A percentile compares a stretch with the other conserved stretches of the same genome.
phyloP scores from a whole-genome alignment of 2,888 invertebrate species.

The Ophonus ardosiacus region DNA sequence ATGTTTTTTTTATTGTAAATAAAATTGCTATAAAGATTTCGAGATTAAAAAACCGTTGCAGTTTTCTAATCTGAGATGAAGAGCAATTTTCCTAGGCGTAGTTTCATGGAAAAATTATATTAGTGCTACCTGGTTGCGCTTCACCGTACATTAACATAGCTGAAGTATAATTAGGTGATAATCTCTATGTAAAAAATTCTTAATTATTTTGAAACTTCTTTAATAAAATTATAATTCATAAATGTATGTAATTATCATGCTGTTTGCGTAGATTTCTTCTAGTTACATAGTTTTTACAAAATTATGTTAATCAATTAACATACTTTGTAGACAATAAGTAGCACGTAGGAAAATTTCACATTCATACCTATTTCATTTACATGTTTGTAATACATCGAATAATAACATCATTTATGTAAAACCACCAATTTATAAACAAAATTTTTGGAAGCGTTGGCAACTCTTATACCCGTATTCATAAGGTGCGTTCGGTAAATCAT shows the following conservation, averaged over 20 bases:
- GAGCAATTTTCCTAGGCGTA: constrained; percentile 34
- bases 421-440: too few species aligned
- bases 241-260: constrained; percentile 38
- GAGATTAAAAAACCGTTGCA: background rate
- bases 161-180: constrained; percentile 46
- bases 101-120: constrained; percentile 49
- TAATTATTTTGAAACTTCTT: constrained; percentile 45
- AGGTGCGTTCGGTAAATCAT: too few species aligned
- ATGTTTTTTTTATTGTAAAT: background rate
- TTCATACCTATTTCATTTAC: background rate
- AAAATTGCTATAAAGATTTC: background rate
- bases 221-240: constrained; percentile 47
- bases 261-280: constrained; percentile 31
- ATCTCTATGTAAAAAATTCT: constrained; percentile 42
- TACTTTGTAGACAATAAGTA: constrained; percentile 15
- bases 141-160: constrained; percentile 32
- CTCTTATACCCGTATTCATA: too few species aligned
- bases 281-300: constrained; percentile 36
- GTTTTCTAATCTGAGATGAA: constrained; percentile 31
- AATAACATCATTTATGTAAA: too few species aligned
- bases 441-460: too few species aligned
- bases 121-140: constrained; percentile 48
- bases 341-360: constrained; percentile 25
- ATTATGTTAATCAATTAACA: constrained; percentile 29
- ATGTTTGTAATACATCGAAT: too few species aligned